phyloP scores from a whole-genome alignment of 2,797 vertebrate genomes.

The Myripristis jacobus region DNA sequence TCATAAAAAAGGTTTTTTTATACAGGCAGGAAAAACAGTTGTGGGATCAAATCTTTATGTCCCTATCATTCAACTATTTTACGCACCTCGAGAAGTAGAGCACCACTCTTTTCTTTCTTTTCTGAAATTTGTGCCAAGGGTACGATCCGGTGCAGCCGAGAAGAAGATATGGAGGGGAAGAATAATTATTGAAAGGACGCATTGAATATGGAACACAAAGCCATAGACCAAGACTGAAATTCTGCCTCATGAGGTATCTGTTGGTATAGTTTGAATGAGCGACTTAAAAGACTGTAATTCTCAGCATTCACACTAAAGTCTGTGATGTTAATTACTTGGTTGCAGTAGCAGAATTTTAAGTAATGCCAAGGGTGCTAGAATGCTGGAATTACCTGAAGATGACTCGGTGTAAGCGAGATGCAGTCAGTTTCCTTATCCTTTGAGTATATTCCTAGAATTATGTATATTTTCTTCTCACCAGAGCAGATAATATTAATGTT shows the following conservation, averaged over 20 bases:
- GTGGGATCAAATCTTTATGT: background rate
- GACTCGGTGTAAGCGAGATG: background rate
- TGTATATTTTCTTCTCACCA: background rate
- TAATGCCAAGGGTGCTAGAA: background rate
- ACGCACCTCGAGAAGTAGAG: background rate
- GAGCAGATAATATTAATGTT: background rate
- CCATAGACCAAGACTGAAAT: background rate
- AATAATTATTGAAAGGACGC: background rate
- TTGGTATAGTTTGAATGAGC: background rate
- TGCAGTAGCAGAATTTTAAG: slow-evolving; percentile 1
- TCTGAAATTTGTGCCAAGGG: background rate
- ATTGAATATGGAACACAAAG: background rate
- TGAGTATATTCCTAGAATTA: background rate
- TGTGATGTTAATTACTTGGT: background rate
- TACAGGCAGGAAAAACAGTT: background rate
- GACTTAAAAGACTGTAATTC: background rate
- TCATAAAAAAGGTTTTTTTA: background rate
- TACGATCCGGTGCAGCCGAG: background rate
- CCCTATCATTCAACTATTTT: background rate
- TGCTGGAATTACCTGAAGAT: background rate
- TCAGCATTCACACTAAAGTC: background rate
- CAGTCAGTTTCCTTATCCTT: background rate
- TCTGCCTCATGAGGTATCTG: background rate
- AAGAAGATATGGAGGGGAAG: background rate
- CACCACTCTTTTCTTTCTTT: too few relatives aligned